phyloP scores from a whole-genome alignment of 2,113 vertebrate genomes.

The Amazona guildingii region DNA sequence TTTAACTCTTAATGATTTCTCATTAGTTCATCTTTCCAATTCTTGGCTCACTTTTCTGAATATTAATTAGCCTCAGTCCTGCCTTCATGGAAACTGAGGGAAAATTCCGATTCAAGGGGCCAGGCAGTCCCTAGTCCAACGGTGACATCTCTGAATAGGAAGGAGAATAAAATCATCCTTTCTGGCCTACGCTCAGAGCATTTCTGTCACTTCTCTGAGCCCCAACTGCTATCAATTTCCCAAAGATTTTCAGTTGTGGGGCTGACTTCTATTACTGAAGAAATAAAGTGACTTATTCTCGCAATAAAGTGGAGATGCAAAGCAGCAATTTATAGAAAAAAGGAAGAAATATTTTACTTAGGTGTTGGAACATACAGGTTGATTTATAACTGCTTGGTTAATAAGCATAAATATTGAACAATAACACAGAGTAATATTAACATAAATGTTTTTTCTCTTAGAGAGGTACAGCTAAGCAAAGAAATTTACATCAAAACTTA shows the following conservation, averaged over 20 bases:
- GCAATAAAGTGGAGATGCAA: not conserved
- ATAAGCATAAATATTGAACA: conserved; percentile 21
- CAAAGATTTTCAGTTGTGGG: not conserved
- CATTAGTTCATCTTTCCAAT: conserved; percentile 52
- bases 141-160: not conserved
- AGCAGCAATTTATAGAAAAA: not conserved
- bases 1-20: conserved; percentile 67
- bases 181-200: not conserved
- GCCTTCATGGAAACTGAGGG: not conserved
- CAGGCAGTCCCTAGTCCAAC: not conserved
- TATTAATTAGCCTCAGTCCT: conserved; percentile 10
- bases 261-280: not conserved
- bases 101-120: not conserved
- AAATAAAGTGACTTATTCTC: not conserved
- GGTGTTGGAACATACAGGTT: not conserved
- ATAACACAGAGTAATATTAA: not conserved
- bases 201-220: not conserved
- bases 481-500: not conserved
- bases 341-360: not conserved
- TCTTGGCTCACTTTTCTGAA: conserved; percentile 40
- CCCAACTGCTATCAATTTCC: not conserved
- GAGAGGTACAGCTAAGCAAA: not conserved
- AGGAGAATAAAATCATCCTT: not conserved
- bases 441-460: not conserved
- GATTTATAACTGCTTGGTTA: not conserved